Conservation (phyloP, 2,888 invertebrate species). For the Nemurella pictetii region DNA sequence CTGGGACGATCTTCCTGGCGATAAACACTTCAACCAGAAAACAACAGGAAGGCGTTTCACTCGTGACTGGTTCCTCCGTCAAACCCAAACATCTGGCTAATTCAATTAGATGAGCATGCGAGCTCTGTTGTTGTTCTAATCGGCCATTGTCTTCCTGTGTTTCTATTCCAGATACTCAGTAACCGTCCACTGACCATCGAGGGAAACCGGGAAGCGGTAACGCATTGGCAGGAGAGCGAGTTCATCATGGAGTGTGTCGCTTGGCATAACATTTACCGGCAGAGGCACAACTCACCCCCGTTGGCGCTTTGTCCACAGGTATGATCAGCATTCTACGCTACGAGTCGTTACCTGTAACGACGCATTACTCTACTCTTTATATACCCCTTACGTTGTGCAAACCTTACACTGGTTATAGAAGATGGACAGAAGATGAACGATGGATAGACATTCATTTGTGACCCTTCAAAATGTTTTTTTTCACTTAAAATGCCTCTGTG, state of each 20-base stretch:
- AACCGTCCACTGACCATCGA: conserved; percentile 68
- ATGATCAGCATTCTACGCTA: conserved; percentile 43
- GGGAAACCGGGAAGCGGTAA: conserved; percentile 71
- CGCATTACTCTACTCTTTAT: background rate
- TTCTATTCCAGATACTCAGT: conserved; percentile 61
- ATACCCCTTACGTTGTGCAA: background rate
- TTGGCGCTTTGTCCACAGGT: conserved; percentile 78
- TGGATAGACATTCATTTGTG: too few species aligned
- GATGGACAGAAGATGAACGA: too few species aligned
- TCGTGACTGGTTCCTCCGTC: too few species aligned
- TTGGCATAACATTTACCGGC: conserved; percentile 82
- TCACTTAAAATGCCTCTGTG: too few species aligned
- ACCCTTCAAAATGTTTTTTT: too few species aligned
- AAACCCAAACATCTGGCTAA: too few species aligned
- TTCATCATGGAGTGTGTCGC: conserved; percentile 79
- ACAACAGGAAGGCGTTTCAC: too few species aligned
- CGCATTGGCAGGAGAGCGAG: conserved; percentile 79
- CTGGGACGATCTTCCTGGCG: too few species aligned
- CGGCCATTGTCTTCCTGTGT: too few species aligned
- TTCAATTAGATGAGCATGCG: too few species aligned
- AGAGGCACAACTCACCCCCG: conserved; percentile 72
- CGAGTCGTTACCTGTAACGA: background rate
- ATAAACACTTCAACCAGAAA: too few species aligned
- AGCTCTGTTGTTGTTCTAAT: too few species aligned
- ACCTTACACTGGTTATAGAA: background rate